Conservation (phyloP, 2,797 vertebrate species). For the Scarus forsteni region DNA sequence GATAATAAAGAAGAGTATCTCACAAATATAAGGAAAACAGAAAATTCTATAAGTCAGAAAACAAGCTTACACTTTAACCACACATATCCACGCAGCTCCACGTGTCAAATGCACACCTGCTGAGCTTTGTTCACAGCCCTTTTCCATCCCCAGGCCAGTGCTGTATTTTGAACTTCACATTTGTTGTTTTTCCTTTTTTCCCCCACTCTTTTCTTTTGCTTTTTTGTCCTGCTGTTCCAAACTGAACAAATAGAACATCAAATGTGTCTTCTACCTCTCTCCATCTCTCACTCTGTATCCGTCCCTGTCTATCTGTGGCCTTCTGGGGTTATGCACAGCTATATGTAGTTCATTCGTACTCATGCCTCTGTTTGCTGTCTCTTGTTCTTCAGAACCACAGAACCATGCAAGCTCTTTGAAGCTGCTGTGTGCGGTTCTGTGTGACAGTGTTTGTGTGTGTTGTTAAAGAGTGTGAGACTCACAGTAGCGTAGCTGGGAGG, state of each 20-base stretch:
- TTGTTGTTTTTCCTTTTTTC: background rate
- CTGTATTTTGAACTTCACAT: background rate
- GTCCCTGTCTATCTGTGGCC: constrained; percentile 52
- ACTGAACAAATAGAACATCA: constrained; percentile 37
- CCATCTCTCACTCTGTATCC: constrained; percentile 23
- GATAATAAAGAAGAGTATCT: constrained; percentile 2
- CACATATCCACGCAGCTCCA: constrained; percentile 15
- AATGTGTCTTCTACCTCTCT: constrained; percentile 22
- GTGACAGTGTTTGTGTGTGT: constrained; percentile 42
- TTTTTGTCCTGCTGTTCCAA: constrained; percentile 45
- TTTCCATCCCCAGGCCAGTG: constrained; percentile 49
- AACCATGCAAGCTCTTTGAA: constrained; percentile 60
- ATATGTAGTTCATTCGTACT: constrained; percentile 48
- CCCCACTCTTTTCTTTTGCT: constrained; percentile 14
- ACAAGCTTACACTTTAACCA: background rate
- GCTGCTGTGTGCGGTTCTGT: constrained; percentile 31
- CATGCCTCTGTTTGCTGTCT: constrained; percentile 56
- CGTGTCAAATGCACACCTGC: constrained; percentile 63
- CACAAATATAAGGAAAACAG: background rate
- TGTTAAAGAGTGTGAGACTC: constrained; percentile 45
- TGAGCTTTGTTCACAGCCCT: constrained; percentile 65
- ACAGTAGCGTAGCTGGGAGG: constrained; percentile 58
- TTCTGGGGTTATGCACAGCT: constrained; percentile 55
- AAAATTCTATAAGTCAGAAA: background rate
- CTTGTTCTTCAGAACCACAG: constrained; percentile 53